A percentile compares a stretch with the other conserved stretches of the same genome.
Conservation (phyloP, 2,113 vertebrate genomes). For the Candoia aspera region DNA sequence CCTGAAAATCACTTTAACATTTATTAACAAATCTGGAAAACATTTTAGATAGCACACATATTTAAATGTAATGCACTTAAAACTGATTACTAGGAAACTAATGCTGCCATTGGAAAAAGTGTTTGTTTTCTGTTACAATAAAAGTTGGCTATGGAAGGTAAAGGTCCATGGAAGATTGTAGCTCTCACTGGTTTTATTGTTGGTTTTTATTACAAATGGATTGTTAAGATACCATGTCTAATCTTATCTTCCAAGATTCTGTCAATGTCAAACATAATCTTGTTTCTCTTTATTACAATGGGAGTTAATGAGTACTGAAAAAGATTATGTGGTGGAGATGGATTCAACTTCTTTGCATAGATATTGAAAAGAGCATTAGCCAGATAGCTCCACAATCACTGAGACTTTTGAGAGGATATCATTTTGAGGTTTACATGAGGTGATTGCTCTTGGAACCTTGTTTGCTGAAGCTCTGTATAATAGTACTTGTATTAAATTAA, state of each 20-base stretch:
- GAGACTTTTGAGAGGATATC: not conserved
- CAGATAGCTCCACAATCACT: not conserved
- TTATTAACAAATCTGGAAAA: too few species aligned
- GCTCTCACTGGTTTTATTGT: not conserved
- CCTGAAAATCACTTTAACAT: too few species aligned
- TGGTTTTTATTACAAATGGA: constrained; percentile 12
- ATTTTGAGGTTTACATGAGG: not conserved
- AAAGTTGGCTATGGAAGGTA: not conserved
- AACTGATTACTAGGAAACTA: not conserved
- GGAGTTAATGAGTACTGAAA: constrained; percentile 4
- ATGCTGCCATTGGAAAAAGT: constrained; percentile 10
- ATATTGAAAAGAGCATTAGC: not conserved
- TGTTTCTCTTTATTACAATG: not conserved
- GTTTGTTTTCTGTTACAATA: not conserved
- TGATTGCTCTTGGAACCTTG: not conserved
- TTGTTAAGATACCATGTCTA: constrained; percentile 1
- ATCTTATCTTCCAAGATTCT: constrained; percentile 12
- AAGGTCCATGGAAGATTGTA: not conserved
- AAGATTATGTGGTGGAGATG: not conserved
- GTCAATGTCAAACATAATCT: constrained; percentile 6
- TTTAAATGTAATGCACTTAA: not conserved
- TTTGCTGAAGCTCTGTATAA: not conserved
- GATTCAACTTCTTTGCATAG: constrained; percentile 5
- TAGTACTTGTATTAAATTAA: not conserved
- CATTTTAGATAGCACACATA: too few species aligned